Evolutionary conservation across 2,113 vertebrate genomes (phyloP).

Genomic region (Pseudonaja textilis): DNA sequence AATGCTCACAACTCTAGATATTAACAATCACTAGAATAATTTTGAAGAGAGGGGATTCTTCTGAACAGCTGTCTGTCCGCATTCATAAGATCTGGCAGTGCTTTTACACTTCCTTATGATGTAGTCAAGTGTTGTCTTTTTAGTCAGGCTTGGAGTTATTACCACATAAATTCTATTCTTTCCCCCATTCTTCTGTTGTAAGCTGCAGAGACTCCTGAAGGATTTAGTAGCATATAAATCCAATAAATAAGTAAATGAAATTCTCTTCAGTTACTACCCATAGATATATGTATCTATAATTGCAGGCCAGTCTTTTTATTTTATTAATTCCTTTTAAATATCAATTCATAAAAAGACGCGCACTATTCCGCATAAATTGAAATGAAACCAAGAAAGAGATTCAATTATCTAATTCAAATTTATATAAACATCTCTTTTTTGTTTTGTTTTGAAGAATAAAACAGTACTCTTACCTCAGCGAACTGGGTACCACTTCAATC

Average conservation of each 20-base stretch:
- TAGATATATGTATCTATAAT: not conserved
- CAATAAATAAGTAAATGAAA: not conserved
- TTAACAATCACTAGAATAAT: not conserved
- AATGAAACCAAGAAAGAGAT: not conserved
- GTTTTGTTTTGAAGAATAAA: not conserved
- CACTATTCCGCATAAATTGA: not conserved
- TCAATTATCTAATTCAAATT: not conserved
- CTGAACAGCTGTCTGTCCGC: not conserved
- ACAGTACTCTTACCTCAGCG: not conserved
- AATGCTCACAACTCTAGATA: not conserved
- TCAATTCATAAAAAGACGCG: not conserved
- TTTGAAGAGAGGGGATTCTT: not conserved
- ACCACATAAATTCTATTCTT: not conserved
- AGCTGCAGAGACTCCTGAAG: not conserved
- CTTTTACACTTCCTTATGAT: not conserved
- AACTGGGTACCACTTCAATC: not conserved
- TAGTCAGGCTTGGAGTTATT: not conserved
- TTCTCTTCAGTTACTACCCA: not conserved
- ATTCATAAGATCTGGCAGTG: not conserved
- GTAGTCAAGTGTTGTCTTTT: not conserved
- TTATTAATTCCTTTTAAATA: not conserved
- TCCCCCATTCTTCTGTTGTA: not conserved
- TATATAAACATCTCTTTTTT: not conserved
- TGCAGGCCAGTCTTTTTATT: not conserved
- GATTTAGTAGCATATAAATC: not conserved